A percentile compares a stretch with the other conserved stretches of the same genome.
These are phyloP conservation scores for Heliconius hermathena DNA, from an alignment of 1,140 invertebrate genomes.

Conservation along the genomic window DNA sequence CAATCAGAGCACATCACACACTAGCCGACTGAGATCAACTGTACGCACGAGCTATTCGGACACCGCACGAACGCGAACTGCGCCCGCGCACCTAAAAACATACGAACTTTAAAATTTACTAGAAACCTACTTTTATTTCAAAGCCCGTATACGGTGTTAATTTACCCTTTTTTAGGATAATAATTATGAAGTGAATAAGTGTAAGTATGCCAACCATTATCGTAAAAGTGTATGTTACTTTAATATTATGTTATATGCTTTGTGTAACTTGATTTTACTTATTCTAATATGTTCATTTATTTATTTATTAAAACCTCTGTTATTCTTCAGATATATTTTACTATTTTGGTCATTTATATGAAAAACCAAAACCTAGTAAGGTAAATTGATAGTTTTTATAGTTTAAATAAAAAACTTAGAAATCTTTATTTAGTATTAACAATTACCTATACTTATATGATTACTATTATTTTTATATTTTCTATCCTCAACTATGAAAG, in stretches of 20 bases:
- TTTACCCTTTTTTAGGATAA: neutral
- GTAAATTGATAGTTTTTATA: neutral
- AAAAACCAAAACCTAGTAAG: neutral
- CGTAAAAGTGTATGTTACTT: neutral
- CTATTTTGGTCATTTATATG: neutral
- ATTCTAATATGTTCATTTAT: no score
- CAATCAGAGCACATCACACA: constrained; percentile 66
- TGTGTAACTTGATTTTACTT: neutral
- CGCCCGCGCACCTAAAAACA: constrained; percentile 32
- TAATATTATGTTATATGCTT: no score
- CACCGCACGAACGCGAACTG: constrained; percentile 47
- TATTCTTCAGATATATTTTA: neutral
- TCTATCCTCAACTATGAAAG: neutral
- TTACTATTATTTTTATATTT: neutral
- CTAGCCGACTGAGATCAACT: constrained; percentile 30
- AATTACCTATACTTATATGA: neutral
- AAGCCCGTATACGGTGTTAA: neutral
- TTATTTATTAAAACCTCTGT: neutral
- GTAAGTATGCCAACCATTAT: neutral
- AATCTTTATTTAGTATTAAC: neutral
- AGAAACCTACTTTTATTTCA: neutral
- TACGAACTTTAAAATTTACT: constrained; percentile 22
- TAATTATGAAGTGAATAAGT: neutral
- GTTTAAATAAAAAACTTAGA: neutral
- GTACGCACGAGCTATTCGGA: constrained; percentile 41